Conservation (phyloP, 2,888 invertebrate species). For the Gastracanthus pulcherrimus region DNA sequence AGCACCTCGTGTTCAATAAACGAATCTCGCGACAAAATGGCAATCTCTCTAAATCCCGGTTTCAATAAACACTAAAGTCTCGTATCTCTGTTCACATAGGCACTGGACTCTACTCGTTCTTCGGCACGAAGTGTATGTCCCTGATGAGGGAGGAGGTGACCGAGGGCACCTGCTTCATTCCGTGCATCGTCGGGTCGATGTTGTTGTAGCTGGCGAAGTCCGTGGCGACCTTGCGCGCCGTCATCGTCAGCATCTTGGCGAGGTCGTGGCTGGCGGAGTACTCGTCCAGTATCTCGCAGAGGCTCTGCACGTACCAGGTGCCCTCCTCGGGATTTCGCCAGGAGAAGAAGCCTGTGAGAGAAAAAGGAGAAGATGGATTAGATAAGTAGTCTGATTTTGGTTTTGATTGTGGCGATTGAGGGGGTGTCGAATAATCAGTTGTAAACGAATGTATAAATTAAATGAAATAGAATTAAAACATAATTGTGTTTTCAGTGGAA, state of each 20-base stretch:
- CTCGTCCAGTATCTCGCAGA: slow-evolving; percentile 78
- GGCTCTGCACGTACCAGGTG: slow-evolving; percentile 81
- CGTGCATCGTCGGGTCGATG: slow-evolving; percentile 63
- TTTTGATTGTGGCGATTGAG: too few relatives aligned
- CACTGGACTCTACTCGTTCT: slow-evolving; percentile 44
- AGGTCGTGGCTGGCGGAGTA: slow-evolving; percentile 78
- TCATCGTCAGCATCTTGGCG: slow-evolving; percentile 79
- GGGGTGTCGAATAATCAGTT: too few relatives aligned
- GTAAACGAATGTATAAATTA: too few relatives aligned
- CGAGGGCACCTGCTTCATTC: slow-evolving; percentile 79
- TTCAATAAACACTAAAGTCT: not conserved
- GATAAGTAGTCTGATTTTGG: not conserved
- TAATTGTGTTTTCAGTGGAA: too few relatives aligned
- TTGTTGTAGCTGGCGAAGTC: slow-evolving; percentile 77
- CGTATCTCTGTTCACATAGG: not conserved
- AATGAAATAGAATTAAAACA: too few relatives aligned
- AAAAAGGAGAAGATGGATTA: not conserved
- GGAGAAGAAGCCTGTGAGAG: slow-evolving; percentile 78
- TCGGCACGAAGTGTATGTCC: slow-evolving; percentile 72
- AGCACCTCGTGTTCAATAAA: not conserved
- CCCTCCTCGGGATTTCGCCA: slow-evolving; percentile 80
- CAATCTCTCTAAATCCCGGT: not conserved
- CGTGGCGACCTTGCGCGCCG: slow-evolving; percentile 78
- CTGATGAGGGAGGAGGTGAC: slow-evolving; percentile 79
- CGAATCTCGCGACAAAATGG: not conserved